Evolutionary conservation across 2,797 vertebrate species (phyloP).

Genomic region (Triplophysa bombifrons): DNA sequence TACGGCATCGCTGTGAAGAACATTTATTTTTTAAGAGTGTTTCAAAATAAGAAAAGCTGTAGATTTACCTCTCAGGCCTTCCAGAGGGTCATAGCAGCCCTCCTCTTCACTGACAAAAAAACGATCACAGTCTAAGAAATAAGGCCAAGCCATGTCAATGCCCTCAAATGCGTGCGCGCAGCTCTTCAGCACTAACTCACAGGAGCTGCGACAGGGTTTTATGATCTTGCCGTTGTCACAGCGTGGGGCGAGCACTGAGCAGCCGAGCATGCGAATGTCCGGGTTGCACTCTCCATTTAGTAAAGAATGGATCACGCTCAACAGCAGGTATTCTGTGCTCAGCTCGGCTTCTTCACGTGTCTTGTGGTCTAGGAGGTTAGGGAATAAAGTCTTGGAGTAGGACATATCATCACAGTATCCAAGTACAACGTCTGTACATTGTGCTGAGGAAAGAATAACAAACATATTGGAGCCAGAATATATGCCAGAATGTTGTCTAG

Average conservation of each 20-base stretch:
- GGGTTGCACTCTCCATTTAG: slow-evolving; percentile 88
- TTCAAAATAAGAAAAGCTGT: not conserved
- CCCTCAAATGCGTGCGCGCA: slow-evolving; percentile 83
- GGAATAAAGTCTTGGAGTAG: slow-evolving; percentile 83
- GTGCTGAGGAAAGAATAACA: slow-evolving; percentile 66
- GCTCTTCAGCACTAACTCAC: slow-evolving; percentile 76
- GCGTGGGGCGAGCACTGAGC: slow-evolving; percentile 85
- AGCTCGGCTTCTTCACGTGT: slow-evolving; percentile 79
- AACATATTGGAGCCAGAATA: slow-evolving; percentile 39
- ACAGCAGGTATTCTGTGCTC: slow-evolving; percentile 88
- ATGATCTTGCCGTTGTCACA: slow-evolving; percentile 75
- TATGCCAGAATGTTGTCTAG: not conserved
- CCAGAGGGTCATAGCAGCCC: slow-evolving; percentile 89
- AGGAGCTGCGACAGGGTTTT: slow-evolving; percentile 84
- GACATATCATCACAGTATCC: slow-evolving; percentile 84
- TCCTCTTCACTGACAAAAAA: slow-evolving; percentile 86
- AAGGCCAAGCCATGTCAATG: slow-evolving; percentile 96
- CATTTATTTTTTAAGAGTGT: too few species aligned
- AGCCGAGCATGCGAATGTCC: slow-evolving; percentile 88
- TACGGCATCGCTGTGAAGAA: too few species aligned
- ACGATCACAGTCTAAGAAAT: slow-evolving; percentile 90
- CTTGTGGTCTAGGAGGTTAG: slow-evolving; percentile 85
- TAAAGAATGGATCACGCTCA: slow-evolving; percentile 85
- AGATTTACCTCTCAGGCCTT: slow-evolving; percentile 81
- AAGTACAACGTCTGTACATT: slow-evolving; percentile 78